Conservation (phyloP, 2,888 invertebrate genomes). For the Morpho deidamia region DNA sequence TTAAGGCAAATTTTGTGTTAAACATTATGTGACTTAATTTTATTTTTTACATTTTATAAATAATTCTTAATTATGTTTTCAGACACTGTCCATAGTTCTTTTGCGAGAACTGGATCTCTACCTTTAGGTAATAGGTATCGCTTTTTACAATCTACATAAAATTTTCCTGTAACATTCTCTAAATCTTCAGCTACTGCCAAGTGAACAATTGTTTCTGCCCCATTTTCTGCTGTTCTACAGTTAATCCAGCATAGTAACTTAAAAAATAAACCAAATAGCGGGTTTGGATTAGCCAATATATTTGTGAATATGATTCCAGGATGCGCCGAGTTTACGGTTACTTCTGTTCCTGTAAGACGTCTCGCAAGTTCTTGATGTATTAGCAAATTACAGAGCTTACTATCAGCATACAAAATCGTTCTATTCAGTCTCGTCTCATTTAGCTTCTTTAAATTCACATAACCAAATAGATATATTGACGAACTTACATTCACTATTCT, state of each 20-base stretch:
- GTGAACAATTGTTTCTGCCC: constrained; percentile 84
- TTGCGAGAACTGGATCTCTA: constrained; percentile 2
- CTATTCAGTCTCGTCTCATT: constrained; percentile 12
- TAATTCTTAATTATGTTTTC: constrained; percentile 2
- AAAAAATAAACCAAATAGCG: constrained; percentile 2
- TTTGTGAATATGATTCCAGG: constrained; percentile 87
- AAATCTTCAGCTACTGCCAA: constrained; percentile 83
- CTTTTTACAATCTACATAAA: constrained; percentile 85
- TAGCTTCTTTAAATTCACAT: constrained; percentile 77
- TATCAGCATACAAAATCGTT: constrained; percentile 32
- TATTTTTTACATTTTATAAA: not conserved
- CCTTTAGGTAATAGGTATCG: constrained; percentile 47
- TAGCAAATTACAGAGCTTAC: constrained; percentile 43
- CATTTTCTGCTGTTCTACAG: constrained; percentile 81
- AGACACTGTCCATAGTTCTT: constrained; percentile 7
- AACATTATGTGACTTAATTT: not conserved
- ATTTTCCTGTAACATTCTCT: constrained; percentile 81
- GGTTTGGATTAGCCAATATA: constrained; percentile 80
- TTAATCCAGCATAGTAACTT: constrained; percentile 22
- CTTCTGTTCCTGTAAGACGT: constrained; percentile 49
- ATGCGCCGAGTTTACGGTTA: constrained; percentile 87
- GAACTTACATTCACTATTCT: constrained; percentile 88
- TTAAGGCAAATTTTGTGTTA: too few species aligned
- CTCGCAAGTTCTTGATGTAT: constrained; percentile 42
- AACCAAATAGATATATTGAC: constrained; percentile 81